Evolutionary conservation across 2,888 invertebrate genomes (phyloP).

Genomic region (Nymphalis polychloros): DNA sequence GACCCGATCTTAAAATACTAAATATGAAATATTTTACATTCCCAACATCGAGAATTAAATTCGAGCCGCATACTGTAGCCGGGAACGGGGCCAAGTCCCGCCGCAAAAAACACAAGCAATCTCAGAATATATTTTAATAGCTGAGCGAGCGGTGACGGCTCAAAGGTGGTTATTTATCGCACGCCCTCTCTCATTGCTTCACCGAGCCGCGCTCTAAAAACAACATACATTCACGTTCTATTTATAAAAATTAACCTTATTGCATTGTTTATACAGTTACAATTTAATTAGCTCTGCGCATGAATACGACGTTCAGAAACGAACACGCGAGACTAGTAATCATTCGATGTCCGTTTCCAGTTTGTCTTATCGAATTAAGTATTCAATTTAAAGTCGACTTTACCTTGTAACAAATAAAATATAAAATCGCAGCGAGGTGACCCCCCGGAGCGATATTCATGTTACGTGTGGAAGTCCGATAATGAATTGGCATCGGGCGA

Average conservation of each 20-base stretch:
- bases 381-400: constrained; percentile 46
- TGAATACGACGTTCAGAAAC: constrained; percentile 67
- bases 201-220: constrained; percentile 63
- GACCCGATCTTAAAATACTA: constrained; percentile 23
- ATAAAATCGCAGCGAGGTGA: constrained; percentile 35
- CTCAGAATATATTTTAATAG: constrained; percentile 79
- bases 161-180: constrained; percentile 81
- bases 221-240: constrained; percentile 56
- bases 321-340: constrained; percentile 74
- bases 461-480: constrained; percentile 70
- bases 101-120: constrained; percentile 72
- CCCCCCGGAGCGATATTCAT: constrained; percentile 58
- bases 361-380: constrained; percentile 61
- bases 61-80: constrained; percentile 55
- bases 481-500: constrained; percentile 75
- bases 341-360: constrained; percentile 75
- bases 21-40: constrained; percentile 37
- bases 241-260: constrained; percentile 59
- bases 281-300: constrained; percentile 50
- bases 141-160: constrained; percentile 72
- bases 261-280: constrained; percentile 49
- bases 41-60: constrained; percentile 47
- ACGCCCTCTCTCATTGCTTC: constrained; percentile 82
- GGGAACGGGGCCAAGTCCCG: constrained; percentile 56
- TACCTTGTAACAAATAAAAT: constrained; percentile 39